Conservation (phyloP, 1,140 invertebrate species). For the Drosophila sulfurigaster region DNA sequence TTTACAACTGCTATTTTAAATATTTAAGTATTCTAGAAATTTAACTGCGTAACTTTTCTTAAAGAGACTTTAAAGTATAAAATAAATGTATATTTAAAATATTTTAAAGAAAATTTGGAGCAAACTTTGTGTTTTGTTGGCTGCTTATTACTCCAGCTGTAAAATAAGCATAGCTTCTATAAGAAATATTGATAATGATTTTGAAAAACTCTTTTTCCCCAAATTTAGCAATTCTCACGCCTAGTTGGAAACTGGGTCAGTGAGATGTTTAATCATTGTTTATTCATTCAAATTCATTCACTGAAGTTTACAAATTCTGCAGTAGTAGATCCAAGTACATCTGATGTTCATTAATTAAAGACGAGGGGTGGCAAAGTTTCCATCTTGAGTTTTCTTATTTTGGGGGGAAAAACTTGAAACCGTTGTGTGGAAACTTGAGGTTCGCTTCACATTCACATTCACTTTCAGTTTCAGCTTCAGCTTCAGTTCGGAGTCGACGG, state of each 20-base stretch:
- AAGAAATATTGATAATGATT: too few species aligned
- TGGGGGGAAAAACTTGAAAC: slow-evolving; percentile 31
- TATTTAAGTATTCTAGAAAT: too few species aligned
- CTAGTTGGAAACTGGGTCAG: slow-evolving; percentile 17
- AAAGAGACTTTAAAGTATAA: too few species aligned
- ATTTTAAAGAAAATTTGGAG: not conserved
- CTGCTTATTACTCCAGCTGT: not conserved
- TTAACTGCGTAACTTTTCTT: too few species aligned
- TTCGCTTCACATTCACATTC: slow-evolving; percentile 38
- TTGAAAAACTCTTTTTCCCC: too few species aligned
- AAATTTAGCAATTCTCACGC: not conserved
- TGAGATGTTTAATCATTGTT: slow-evolving; percentile 30
- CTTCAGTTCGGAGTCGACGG: slow-evolving; percentile 7
- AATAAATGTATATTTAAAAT: too few species aligned
- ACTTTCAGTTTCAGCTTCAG: slow-evolving; percentile 17
- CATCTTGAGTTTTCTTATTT: too few species aligned
- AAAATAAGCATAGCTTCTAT: too few species aligned
- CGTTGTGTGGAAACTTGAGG: slow-evolving; percentile 38
- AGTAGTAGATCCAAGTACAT: slow-evolving; percentile 13
- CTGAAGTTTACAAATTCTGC: slow-evolving; percentile 30
- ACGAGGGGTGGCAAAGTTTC: slow-evolving; percentile 2
- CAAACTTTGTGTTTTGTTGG: too few species aligned
- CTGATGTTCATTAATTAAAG: slow-evolving; percentile 51
- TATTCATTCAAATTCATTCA: slow-evolving; percentile 41
- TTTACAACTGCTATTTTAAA: too few species aligned